phyloP scores from a whole-genome alignment of 1,140 invertebrate species.

The Andricus grossulariae region DNA sequence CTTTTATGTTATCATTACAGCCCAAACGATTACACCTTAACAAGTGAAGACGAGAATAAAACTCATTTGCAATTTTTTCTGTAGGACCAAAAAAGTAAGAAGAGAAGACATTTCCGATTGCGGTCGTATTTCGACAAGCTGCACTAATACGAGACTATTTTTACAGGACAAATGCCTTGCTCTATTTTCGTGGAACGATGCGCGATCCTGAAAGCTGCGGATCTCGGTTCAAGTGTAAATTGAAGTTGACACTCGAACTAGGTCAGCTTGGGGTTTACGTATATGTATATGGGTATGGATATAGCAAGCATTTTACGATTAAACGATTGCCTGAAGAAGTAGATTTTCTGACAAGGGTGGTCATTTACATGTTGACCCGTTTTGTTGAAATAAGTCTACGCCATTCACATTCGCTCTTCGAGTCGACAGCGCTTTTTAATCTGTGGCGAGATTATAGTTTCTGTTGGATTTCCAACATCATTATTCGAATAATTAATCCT shows the following conservation, averaged over 20 bases:
- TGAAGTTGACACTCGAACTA: background rate
- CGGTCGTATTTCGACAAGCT: too few species aligned
- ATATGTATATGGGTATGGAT: background rate
- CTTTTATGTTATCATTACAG: too few species aligned
- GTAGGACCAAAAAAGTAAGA: too few species aligned
- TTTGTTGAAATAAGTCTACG: background rate
- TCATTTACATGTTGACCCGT: background rate
- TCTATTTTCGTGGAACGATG: background rate
- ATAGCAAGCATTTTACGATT: background rate
- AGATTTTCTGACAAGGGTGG: background rate
- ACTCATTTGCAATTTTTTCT: too few species aligned
- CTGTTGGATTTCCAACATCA: background rate
- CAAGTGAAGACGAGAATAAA: too few species aligned
- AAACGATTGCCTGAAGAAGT: background rate
- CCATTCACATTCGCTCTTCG: background rate
- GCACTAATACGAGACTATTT: background rate
- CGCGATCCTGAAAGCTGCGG: conserved; percentile 8
- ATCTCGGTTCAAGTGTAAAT: conserved; percentile 6
- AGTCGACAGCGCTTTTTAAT: background rate
- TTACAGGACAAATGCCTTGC: background rate
- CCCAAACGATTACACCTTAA: too few species aligned
- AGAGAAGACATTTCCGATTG: too few species aligned
- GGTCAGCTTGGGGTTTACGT: background rate
- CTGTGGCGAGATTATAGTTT: background rate
- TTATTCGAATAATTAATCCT: background rate